phyloP scores from a whole-genome alignment of 2,797 vertebrate species.

The Hyperoplus lanceolatus region DNA sequence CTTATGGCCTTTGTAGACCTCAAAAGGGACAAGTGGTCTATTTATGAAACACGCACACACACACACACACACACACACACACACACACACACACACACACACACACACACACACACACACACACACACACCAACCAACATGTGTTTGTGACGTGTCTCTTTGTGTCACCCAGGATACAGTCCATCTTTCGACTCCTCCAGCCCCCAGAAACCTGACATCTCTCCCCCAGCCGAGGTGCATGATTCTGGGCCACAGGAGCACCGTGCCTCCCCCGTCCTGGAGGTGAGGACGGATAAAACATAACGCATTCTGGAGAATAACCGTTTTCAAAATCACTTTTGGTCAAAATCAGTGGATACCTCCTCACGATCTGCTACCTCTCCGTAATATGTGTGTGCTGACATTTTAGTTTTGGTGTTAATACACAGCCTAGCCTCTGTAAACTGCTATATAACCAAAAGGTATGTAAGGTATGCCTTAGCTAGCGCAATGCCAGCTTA shows the following conservation, averaged over 20 bases:
- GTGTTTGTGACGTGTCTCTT: constrained; percentile 43
- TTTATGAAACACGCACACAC: not conserved
- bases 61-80: not conserved
- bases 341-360: too few relatives aligned
- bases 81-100: not conserved
- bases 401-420: too few relatives aligned
- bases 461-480: too few relatives aligned
- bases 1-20: not conserved
- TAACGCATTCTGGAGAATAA: not conserved
- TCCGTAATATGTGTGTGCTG: too few relatives aligned
- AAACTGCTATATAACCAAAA: too few relatives aligned
- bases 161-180: constrained; percentile 69
- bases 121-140: not conserved
- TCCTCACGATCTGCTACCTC: too few relatives aligned
- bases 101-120: too few relatives aligned
- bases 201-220: constrained; percentile 36
- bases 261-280: constrained; percentile 34
- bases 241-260: constrained; percentile 56
- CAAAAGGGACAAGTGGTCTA: not conserved
- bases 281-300: constrained; percentile 53
- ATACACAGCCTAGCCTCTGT: too few relatives aligned
- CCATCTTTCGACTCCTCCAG: constrained; percentile 38
- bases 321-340: not conserved
- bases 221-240: constrained; percentile 26
- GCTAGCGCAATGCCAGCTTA: too few relatives aligned